These are phyloP conservation scores for Nomada hirtipes DNA, from an alignment of 2,888 invertebrate genomes.

Conservation along the genomic window DNA sequence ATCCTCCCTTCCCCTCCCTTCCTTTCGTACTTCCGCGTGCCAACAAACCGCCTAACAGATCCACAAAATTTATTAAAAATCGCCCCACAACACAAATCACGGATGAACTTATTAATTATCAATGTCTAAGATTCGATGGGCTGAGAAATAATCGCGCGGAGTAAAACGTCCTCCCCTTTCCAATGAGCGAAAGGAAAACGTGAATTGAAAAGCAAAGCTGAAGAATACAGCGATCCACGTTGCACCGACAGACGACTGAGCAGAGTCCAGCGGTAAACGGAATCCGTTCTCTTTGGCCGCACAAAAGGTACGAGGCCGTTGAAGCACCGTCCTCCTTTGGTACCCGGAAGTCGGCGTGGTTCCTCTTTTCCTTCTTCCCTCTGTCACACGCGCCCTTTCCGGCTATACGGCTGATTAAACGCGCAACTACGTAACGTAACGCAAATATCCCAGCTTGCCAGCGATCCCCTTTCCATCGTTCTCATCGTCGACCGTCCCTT, in stretches of 20 bases:
- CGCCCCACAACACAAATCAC: too few species aligned
- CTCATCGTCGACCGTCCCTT: constrained; percentile 49
- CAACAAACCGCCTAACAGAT: background rate
- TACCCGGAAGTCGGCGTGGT: constrained; percentile 55
- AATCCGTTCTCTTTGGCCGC: constrained; percentile 69
- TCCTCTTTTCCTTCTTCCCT: constrained; percentile 72
- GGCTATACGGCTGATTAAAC: constrained; percentile 83
- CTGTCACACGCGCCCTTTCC: constrained; percentile 77
- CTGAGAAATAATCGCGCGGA: too few species aligned
- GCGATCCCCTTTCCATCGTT: constrained; percentile 49
- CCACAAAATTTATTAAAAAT: background rate
- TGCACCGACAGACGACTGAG: constrained; percentile 1
- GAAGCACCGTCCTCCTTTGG: constrained; percentile 62
- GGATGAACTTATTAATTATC: too few species aligned
- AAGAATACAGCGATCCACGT: background rate
- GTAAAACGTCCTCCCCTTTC: too few species aligned
- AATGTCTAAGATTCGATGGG: too few species aligned
- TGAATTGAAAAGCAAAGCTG: background rate
- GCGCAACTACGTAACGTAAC: constrained; percentile 83
- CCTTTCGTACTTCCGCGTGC: background rate
- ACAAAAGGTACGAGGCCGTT: constrained; percentile 69
- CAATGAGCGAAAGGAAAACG: too few species aligned
- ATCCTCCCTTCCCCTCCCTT: constrained; percentile 30
- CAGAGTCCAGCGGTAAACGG: constrained; percentile 68
- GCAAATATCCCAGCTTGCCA: constrained; percentile 80